These are phyloP conservation scores for Prionace glauca DNA, from an alignment of 2,797 vertebrate genomes.

Conservation along the genomic window DNA sequence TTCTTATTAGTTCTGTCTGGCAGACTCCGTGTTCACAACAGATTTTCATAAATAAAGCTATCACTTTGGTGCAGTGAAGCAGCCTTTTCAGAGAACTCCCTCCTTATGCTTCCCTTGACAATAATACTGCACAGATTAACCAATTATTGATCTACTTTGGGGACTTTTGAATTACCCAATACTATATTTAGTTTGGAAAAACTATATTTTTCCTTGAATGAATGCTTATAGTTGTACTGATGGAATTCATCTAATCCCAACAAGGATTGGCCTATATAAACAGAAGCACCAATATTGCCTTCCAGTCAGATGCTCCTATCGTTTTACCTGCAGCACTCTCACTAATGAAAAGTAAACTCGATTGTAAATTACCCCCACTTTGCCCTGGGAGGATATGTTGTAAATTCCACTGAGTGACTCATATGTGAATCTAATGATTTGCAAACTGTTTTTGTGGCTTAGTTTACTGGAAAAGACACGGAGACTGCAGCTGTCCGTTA, in stretches of 20 bases:
- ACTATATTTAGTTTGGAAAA: not conserved
- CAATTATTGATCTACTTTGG: not conserved
- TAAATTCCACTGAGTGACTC: constrained; percentile 30
- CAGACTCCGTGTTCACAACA: not conserved
- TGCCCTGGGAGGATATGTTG: not conserved
- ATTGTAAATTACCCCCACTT: not conserved
- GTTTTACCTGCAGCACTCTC: not conserved
- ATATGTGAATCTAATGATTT: not conserved
- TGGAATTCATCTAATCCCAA: not conserved
- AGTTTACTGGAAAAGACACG: not conserved
- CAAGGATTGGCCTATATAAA: not conserved
- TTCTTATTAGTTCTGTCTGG: not conserved
- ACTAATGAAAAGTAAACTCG: not conserved
- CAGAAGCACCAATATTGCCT: not conserved
- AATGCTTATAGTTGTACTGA: not conserved
- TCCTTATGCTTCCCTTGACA: not conserved
- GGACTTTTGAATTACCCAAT: not conserved
- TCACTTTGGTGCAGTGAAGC: not conserved
- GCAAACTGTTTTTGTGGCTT: constrained; percentile 10
- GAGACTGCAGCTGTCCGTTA: not conserved
- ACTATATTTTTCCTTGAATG: not conserved
- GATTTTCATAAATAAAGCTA: not conserved
- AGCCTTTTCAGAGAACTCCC: not conserved
- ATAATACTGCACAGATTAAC: not conserved
- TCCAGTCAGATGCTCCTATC: not conserved